Evolutionary conservation across 37 sponge, comb jelly and placozoan species (phyloP), one percentile per base, ranked within the genome.

Genomic region (Cliona cf. orientalis): DNA sequence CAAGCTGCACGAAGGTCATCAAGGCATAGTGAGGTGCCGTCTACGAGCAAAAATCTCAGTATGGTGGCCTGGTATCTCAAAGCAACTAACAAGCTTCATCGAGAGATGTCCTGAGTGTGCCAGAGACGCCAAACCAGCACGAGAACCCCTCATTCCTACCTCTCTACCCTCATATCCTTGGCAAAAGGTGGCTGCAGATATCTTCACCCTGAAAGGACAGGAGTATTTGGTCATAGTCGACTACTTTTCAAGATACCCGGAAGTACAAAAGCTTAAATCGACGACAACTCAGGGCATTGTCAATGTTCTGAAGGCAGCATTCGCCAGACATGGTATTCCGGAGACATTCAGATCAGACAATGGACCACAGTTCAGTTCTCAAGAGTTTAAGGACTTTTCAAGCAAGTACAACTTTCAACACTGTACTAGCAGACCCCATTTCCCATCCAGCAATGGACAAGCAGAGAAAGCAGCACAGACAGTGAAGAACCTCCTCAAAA

Each of bases 121-220:
- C 42, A 44, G 55, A 36, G 12, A 3, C 29, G 29, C 2, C 55
- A 26, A 3, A 26, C 71, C 58, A 11, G 23, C n/a, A n/a, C n/a
- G n/a, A n/a, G n/a, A 44, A 46, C 84, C 75, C 1, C 55, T 74
- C 28, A 21, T 76, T 19, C 76, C 70, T 22, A 41, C 77, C 22
- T 43, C 76, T 5, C 71, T 84, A 3, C 77, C 85, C 14, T 29
- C 31, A 19, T 39, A 59, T 31, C 86, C 86, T 11, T 85, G 86
- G 86, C 57, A 85, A 68, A 63, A 69, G 60, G 85, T 84, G n/a
- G 85, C 75, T 17, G 69, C 70, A 22, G 85, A 84, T 60, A 64
- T 85, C 49, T 85, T 78, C 65, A n/a, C 32, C 37, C 79, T 85
- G 32, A 67, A 84, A 12, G 62, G 78, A 23, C 3, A 5, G 5